Conservation (phyloP, 2,113 vertebrate genomes). For the Urocitellus parryii region DNA sequence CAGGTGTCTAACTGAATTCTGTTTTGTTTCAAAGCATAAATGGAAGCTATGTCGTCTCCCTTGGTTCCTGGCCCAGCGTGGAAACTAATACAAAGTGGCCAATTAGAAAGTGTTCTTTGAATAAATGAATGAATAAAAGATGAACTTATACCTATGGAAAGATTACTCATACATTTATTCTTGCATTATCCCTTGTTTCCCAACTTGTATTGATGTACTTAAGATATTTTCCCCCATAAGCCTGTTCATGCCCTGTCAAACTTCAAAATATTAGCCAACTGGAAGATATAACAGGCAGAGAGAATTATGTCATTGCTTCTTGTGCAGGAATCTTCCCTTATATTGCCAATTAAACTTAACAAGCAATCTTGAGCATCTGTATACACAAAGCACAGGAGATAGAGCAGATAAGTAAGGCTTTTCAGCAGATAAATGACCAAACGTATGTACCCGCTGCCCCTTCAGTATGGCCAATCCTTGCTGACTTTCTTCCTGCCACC, state of each 20-base stretch:
- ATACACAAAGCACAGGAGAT: neutral
- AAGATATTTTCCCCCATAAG: neutral
- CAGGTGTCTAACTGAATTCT: neutral
- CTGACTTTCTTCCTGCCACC: neutral
- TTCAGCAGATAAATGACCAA: neutral
- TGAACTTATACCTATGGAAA: neutral
- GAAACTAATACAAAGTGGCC: neutral
- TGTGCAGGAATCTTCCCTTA: neutral
- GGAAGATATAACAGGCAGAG: neutral
- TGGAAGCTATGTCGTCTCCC: neutral
- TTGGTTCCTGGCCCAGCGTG: neutral
- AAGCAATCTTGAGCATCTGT: neutral
- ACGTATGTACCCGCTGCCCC: rapidly evolving
- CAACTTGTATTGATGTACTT: neutral
- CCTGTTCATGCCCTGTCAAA: conserved; percentile 35
- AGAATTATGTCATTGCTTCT: conserved; percentile 3
- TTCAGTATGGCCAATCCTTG: neutral
- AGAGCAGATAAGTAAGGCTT: neutral
- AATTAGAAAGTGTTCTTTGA: conserved; percentile 23
- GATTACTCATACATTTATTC: neutral
- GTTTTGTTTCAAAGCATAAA: neutral
- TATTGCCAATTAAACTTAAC: conserved; percentile 47
- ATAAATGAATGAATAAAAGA: neutral
- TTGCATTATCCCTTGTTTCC: conserved; percentile 11
- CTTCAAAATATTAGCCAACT: conserved; percentile 63